Conservation (phyloP, 2,113 vertebrate genomes). For the Petromus typicus region DNA sequence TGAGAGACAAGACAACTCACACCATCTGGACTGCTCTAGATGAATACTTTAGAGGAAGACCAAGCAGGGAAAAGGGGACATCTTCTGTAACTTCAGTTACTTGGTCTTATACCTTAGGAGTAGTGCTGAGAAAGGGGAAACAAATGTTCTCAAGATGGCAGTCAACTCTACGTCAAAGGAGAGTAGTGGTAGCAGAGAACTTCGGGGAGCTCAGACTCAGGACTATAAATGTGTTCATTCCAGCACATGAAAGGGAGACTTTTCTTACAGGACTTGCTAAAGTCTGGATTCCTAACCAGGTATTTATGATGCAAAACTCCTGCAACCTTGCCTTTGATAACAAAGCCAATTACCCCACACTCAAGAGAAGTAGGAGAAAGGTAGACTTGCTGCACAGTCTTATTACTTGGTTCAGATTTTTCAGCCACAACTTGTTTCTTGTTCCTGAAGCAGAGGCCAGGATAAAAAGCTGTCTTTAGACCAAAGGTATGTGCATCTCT, state of each 20-base stretch:
- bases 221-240: neutral
- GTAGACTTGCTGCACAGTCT: neutral
- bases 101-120: neutral
- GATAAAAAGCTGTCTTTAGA: neutral
- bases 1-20: neutral
- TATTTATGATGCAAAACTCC: neutral
- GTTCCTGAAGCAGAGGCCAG: neutral
- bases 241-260: neutral
- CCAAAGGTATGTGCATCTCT: neutral
- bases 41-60: neutral
- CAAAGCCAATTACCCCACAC: neutral
- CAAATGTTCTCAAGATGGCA: neutral
- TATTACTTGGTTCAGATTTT: slow-evolving; percentile 22
- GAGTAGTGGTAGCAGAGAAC: neutral
- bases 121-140: neutral
- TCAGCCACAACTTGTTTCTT: neutral
- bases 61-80: neutral
- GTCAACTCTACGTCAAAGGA: neutral
- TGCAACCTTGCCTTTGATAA: neutral
- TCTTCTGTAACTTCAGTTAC: neutral
- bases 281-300: neutral
- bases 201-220: neutral
- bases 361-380: neutral
- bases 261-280: neutral
- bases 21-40: neutral